These are phyloP conservation scores for Andrena marginata DNA, from an alignment of 2,888 invertebrate species.

Conservation along the genomic window DNA sequence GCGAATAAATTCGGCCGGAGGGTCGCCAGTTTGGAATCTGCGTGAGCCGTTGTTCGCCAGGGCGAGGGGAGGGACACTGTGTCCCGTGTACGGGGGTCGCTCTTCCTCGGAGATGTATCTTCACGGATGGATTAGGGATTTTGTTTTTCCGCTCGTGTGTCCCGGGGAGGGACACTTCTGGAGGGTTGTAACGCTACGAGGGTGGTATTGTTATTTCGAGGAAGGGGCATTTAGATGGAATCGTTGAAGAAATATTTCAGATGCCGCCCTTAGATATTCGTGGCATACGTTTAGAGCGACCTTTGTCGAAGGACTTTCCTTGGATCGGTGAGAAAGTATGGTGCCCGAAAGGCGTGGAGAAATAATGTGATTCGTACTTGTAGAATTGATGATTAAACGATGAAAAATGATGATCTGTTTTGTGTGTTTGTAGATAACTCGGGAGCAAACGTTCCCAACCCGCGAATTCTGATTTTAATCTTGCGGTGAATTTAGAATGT, in stretches of 20 bases:
- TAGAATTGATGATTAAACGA: not conserved
- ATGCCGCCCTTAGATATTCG: conserved; percentile 5
- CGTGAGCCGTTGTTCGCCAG: not conserved
- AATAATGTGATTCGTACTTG: not conserved
- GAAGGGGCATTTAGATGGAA: conserved; percentile 3
- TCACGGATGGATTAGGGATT: conserved; percentile 7
- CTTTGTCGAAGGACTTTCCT: not conserved
- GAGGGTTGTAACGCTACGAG: not conserved
- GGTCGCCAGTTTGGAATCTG: not conserved
- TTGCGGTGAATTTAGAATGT: too few relatives aligned
- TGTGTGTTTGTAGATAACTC: too few relatives aligned
- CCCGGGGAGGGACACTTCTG: not conserved
- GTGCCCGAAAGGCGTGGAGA: too few relatives aligned
- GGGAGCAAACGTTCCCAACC: too few relatives aligned
- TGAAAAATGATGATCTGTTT: too few relatives aligned
- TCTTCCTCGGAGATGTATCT: conserved; percentile 11
- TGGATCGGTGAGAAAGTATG: not conserved
- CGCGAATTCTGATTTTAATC: too few relatives aligned
- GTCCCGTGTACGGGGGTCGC: not conserved
- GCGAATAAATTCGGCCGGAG: conserved; percentile 36
- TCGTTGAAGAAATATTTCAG: conserved; percentile 14
- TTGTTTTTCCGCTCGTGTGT: conserved; percentile 11
- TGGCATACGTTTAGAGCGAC: not conserved
- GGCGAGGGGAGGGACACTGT: too few relatives aligned
- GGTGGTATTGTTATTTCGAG: conserved; percentile 10